Percentiles rank a stretch among this genome's conserved stretches.
These are phyloP conservation scores for Oostethus manadensis DNA, from an alignment of 2,113 vertebrate genomes.

Conservation along the genomic window DNA sequence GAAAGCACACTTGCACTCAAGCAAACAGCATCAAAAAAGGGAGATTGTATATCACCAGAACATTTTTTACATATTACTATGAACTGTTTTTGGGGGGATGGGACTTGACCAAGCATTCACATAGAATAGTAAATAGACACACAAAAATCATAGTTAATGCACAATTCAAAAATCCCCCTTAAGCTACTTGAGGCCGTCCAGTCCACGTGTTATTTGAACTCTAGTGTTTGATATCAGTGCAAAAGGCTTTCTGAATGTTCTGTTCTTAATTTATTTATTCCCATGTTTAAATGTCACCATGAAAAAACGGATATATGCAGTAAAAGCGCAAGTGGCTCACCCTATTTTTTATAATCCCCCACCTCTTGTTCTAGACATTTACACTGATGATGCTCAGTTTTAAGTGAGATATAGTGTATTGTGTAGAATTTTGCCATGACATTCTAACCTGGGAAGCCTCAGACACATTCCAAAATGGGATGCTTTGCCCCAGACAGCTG, in stretches of 20 bases:
- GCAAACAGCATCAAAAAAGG: constrained; percentile 40
- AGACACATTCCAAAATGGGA: constrained; percentile 18
- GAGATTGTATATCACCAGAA: constrained; percentile 60
- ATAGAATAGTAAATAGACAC: constrained; percentile 48
- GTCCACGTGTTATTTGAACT: constrained; percentile 29
- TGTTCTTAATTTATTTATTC: constrained; percentile 17
- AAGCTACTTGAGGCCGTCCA: constrained; percentile 36
- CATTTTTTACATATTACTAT: constrained; percentile 52
- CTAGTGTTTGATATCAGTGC: constrained; percentile 52
- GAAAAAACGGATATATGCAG: constrained; percentile 45
- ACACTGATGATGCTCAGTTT: constrained; percentile 7
- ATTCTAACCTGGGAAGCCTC: constrained; percentile 3
- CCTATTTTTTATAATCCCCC: constrained; percentile 16
- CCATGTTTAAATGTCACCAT: constrained; percentile 36
- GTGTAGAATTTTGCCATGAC: not conserved
- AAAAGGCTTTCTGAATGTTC: constrained; percentile 41
- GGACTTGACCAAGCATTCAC: constrained; percentile 48
- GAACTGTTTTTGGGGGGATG: constrained; percentile 37
- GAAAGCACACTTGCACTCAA: constrained; percentile 30
- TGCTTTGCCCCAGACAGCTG: too few species aligned
- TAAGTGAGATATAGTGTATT: not conserved
- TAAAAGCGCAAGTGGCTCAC: constrained; percentile 55
- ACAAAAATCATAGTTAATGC: constrained; percentile 53
- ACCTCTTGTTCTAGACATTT: constrained; percentile 7
- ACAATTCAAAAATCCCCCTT: constrained; percentile 42